These are phyloP conservation scores for Phoeniculus purpureus DNA, from an alignment of 2,797 vertebrate species.

Conservation along the genomic window DNA sequence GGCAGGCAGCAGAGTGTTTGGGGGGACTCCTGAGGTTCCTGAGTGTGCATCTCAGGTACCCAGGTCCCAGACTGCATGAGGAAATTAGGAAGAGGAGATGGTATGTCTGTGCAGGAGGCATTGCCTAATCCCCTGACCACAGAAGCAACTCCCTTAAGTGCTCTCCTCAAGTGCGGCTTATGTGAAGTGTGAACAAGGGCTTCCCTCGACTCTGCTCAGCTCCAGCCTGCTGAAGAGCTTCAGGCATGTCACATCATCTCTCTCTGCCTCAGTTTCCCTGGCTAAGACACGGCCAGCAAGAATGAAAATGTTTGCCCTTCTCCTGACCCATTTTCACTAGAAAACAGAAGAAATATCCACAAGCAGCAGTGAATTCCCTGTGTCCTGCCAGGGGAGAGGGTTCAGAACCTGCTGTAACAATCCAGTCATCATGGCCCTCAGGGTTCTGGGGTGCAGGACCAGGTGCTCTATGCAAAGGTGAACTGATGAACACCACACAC, in stretches of 20 bases:
- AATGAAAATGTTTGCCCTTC: not conserved
- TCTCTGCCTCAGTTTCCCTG: not conserved
- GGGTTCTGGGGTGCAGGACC: not conserved
- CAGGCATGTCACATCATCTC: not conserved
- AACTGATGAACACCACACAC: not conserved
- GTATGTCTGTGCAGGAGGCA: not conserved
- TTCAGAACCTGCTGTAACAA: not conserved
- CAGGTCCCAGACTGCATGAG: not conserved
- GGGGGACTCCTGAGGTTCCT: not conserved
- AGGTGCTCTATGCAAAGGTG: not conserved
- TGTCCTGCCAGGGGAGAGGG: not conserved
- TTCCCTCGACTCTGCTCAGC: not conserved
- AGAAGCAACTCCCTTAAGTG: not conserved
- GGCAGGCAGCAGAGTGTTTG: not conserved
- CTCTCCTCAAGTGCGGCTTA: not conserved
- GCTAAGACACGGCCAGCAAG: fast-evolving
- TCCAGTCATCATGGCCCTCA: not conserved
- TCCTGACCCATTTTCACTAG: not conserved
- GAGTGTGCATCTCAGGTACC: not conserved
- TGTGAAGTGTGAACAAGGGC: not conserved
- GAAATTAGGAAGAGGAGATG: not conserved
- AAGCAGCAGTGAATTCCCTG: not conserved
- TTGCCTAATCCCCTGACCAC: not conserved
- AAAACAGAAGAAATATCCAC: not conserved
- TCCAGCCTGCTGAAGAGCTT: not conserved